These are phyloP conservation scores for Patiria pectinifera DNA, from an alignment of 53 echinoderm and acorn worm species.

Conservation along the genomic window DNA sequence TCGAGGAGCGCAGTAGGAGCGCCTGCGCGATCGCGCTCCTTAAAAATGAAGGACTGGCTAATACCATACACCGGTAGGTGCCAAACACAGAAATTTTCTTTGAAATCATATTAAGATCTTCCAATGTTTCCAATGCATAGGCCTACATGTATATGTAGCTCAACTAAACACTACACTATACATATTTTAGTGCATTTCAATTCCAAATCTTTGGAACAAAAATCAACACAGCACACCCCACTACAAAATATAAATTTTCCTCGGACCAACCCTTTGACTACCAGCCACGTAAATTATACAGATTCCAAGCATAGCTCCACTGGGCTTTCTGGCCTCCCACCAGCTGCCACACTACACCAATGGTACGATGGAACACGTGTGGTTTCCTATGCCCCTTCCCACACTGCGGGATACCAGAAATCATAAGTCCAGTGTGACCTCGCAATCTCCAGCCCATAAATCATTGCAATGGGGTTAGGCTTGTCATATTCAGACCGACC, in stretches of 20 bases:
- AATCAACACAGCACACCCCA: no score
- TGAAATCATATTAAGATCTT: no score
- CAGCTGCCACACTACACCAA: slow-evolving; percentile 5
- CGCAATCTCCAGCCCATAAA: not conserved
- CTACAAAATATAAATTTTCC: not conserved
- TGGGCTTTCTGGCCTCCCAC: not conserved
- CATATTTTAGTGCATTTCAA: no score
- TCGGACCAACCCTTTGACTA: not conserved
- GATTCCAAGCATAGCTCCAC: slow-evolving; percentile 31
- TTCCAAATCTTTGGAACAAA: no score
- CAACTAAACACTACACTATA: no score
- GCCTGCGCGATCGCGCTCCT: no score
- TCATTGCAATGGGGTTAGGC: not conserved
- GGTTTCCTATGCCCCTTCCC: not conserved
- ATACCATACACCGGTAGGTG: no score
- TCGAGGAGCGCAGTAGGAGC: no score
- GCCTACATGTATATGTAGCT: no score
- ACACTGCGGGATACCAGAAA: slow-evolving; percentile 1
- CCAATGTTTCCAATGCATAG: no score
- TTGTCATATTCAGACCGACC: not conserved
- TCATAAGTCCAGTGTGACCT: slow-evolving; percentile 26
- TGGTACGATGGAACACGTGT: not conserved
- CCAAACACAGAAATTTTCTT: no score
- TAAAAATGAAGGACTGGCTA: no score
- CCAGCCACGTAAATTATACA: not conserved